phyloP scores from a whole-genome alignment of 2,113 vertebrate species.

The Marmota flaviventris region DNA sequence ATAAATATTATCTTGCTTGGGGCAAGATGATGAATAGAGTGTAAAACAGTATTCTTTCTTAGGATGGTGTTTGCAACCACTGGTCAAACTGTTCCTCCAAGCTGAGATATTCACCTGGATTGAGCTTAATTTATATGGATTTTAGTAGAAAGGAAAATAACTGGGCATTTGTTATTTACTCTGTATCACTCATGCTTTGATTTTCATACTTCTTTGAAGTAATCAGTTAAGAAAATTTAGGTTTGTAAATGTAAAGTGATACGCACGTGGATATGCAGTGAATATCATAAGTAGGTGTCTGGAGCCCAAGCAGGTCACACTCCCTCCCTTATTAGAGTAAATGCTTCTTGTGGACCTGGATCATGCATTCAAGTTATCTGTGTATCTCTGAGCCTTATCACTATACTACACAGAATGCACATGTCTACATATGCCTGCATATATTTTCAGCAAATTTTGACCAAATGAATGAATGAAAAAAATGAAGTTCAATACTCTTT shows the following conservation, averaged over 20 bases:
- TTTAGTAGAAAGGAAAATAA: not conserved
- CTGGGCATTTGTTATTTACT: not conserved
- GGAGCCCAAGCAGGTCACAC: not conserved
- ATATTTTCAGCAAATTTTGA: not conserved
- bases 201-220: not conserved
- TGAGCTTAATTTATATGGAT: not conserved
- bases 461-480: not conserved
- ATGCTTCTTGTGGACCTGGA: not conserved
- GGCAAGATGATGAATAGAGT: not conserved
- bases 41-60: not conserved
- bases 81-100: not conserved
- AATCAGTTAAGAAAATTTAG: not conserved
- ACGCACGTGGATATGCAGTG: not conserved
- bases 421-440: not conserved
- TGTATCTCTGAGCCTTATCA: not conserved
- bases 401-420: not conserved
- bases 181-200: not conserved
- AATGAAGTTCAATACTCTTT: not conserved
- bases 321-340: not conserved
- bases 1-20: not conserved
- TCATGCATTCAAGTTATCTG: not conserved
- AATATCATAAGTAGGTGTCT: not conserved
- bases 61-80: not conserved
- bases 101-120: not conserved
- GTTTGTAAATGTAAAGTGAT: not conserved